A percentile compares a stretch with the other conserved stretches of the same genome.
phyloP scores from a whole-genome alignment of 1,140 invertebrate species.

The Schlechtendalia chinensis region DNA sequence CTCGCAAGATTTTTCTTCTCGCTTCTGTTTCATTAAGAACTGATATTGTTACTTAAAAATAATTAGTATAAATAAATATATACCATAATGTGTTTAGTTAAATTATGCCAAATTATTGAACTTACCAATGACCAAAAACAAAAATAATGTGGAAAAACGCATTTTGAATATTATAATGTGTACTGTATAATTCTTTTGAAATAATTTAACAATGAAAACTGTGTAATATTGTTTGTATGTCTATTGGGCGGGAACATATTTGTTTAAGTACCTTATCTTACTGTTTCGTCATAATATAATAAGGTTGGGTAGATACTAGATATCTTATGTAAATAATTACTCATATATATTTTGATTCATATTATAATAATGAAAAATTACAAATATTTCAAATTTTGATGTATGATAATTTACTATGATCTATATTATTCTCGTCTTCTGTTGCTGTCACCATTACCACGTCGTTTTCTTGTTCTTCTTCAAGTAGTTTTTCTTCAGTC shows the following conservation, averaged over 20 bases:
- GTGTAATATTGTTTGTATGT: neutral
- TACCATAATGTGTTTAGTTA: neutral
- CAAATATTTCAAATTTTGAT: conserved; percentile 39
- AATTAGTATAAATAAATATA: neutral
- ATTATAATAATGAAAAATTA: conserved; percentile 9
- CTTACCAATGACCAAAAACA: conserved; percentile 32
- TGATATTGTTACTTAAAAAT: conserved; percentile 47
- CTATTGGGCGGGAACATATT: conserved; percentile 10
- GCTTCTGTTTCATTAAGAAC: conserved; percentile 67
- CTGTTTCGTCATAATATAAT: conserved; percentile 11
- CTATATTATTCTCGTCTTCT: conserved; percentile 44
- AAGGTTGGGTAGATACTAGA: conserved; percentile 25
- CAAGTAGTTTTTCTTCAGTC: conserved; percentile 45
- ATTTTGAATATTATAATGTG: conserved; percentile 18
- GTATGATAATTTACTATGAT: conserved; percentile 45
- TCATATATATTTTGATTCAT: conserved; percentile 19
- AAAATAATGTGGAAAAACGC: conserved; percentile 25
- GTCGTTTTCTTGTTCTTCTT: conserved; percentile 40
- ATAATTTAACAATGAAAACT: neutral
- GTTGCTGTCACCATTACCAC: conserved; percentile 15
- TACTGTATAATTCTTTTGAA: neutral
- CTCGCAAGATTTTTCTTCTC: conserved; percentile 70
- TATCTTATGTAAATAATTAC: conserved; percentile 46
- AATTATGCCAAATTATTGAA: neutral
- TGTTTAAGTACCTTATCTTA: conserved; percentile 31